Conservation (phyloP, 2,888 invertebrate species). For the Chelonus formosanus region DNA sequence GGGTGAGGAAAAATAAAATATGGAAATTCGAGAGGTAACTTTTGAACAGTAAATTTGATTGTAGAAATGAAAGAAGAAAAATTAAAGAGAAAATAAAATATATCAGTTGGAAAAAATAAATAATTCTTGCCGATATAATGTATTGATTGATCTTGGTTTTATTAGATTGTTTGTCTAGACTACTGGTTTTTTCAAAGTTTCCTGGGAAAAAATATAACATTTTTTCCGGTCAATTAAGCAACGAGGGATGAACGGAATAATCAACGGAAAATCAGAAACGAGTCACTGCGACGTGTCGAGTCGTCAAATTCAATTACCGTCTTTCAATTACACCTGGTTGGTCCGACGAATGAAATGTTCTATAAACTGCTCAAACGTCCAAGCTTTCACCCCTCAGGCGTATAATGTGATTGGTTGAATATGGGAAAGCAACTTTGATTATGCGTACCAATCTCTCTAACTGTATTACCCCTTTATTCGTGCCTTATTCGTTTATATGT, state of each 20-base stretch:
- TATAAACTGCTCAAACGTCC: constrained; percentile 40
- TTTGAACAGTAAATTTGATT: too few relatives aligned
- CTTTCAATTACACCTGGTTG: constrained; percentile 44
- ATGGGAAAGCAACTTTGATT: constrained; percentile 11
- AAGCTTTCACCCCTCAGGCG: constrained; percentile 2
- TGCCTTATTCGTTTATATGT: constrained; percentile 9
- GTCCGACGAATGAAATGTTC: constrained; percentile 47
- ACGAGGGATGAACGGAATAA: constrained; percentile 30
- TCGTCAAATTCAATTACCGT: constrained; percentile 48
- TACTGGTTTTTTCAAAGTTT: too few relatives aligned
- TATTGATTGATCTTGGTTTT: too few relatives aligned
- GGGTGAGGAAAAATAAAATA: too few relatives aligned
- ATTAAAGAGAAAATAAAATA: too few relatives aligned
- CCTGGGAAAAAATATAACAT: constrained; percentile 2
- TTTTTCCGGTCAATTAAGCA: constrained; percentile 23
- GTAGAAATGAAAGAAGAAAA: too few relatives aligned
- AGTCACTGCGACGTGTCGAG: constrained; percentile 23
- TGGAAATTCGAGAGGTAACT: too few relatives aligned
- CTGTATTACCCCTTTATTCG: constrained; percentile 1
- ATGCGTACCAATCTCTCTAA: constrained; percentile 16
- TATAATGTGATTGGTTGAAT: constrained; percentile 14
- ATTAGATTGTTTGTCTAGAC: too few relatives aligned
- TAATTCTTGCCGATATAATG: too few relatives aligned
- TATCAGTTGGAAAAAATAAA: too few relatives aligned
- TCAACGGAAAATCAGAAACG: constrained; percentile 17